Base-by-base conservation (phyloP, 2,797 vertebrate genomes). In the Lepilemur septentrionalis region DNA sequence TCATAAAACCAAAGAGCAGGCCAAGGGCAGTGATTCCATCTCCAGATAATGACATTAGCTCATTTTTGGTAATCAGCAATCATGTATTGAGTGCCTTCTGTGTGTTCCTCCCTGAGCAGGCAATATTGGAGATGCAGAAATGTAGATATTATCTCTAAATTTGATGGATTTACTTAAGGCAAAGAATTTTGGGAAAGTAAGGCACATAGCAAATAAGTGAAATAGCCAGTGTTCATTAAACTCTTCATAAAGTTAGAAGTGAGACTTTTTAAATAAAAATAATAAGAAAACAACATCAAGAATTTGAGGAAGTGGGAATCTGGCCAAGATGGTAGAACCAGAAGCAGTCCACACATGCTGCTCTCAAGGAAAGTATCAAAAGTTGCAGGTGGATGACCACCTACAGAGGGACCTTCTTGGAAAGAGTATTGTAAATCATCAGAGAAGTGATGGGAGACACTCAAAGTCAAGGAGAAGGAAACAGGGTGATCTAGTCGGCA, bases 1-100 rank as follows among this genome's bases (percentile, higher is more conserved):
- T 80, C 32, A 85, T 90, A 80, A 94, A 88, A 70, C 28, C 59
- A 23, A 23, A 93, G 79, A 91, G 46, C 32, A 92, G 92, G 35
- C 7, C 70, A 95, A 85, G 23, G 35, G 9, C 50, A 70, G 13
- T 35, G 41, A 78, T 14, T 78, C 70, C 1, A 15, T 81, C 13
- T 46, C 14, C 91, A 23, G 38, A 32, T 84, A 87, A 97, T 48
- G 30, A 43, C 32, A 81, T 86, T 80, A 78, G 85, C 73, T 89
- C 30, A 84, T 46, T 83, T 94, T 52, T 67, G 13, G 4, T 69
- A 76, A 92, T 82, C 38, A 63, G 14, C 12, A 79, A 32, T 80
- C 78, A 48, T 55, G 3, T 14, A 23, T 15, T 70, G 25, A 55
- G 23, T 88, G 55, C 0, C n/a, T 90, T 73, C 50, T 67, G 14